Percentiles rank a stretch among this genome's conserved stretches.
These are phyloP conservation scores for Hippocampus comes DNA, from an alignment of 2,113 vertebrate genomes.

Conservation along the genomic window DNA sequence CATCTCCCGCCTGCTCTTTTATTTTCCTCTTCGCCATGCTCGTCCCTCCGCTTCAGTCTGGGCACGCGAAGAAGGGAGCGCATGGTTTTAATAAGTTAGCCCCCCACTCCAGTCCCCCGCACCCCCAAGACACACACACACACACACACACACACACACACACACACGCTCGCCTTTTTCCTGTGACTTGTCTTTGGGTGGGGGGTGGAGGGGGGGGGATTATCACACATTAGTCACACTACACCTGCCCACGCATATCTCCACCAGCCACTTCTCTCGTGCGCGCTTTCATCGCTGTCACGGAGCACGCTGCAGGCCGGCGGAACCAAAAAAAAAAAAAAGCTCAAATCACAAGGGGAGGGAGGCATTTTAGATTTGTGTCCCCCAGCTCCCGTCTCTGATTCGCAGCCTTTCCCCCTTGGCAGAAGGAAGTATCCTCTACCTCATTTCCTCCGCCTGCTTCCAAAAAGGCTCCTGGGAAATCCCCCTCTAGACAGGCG, in stretches of 20 bases:
- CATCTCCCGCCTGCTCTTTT: conserved; percentile 49
- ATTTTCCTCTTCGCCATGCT: conserved; percentile 25
- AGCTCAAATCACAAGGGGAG: background rate
- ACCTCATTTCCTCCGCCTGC: conserved; percentile 44
- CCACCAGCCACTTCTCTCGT: conserved; percentile 35
- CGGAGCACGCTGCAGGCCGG: conserved; percentile 14
- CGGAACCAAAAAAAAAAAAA: conserved; percentile 20
- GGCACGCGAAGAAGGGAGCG: conserved; percentile 52
- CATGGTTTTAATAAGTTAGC: conserved; percentile 40
- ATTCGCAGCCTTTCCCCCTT: conserved; percentile 18
- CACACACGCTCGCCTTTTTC: background rate
- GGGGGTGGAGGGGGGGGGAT: background rate
- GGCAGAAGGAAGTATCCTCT: conserved; percentile 44
- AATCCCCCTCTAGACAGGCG: conserved; percentile 57
- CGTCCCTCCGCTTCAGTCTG: conserved; percentile 30
- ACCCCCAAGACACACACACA: background rate
- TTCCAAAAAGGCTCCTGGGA: conserved; percentile 40
- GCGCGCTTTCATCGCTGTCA: conserved; percentile 27
- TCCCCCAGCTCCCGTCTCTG: conserved; percentile 16
- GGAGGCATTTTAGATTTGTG: conserved; percentile 1
- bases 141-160: conserved; percentile 1
- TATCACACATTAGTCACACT: conserved; percentile 61
- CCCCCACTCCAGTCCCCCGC: background rate
- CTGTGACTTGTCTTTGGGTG: conserved; percentile 31
- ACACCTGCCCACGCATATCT: conserved; percentile 56